Conservation (phyloP, 2,797 vertebrate species). For the Sebastes elongatus region DNA sequence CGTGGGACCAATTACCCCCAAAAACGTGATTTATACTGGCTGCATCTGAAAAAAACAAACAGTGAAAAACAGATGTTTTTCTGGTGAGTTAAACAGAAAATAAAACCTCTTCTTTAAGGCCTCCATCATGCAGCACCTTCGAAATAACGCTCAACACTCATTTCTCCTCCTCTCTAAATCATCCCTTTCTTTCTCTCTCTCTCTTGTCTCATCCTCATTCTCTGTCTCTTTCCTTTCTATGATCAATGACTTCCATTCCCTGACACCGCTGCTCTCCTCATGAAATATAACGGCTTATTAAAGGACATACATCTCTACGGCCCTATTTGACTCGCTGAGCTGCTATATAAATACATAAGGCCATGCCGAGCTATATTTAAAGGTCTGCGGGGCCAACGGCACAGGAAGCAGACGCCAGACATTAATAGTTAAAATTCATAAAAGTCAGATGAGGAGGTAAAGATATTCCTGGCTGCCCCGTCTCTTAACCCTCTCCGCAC, state of each 20-base stretch:
- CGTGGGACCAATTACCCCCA: neutral
- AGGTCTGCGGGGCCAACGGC: constrained; percentile 65
- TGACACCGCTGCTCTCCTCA: constrained; percentile 73
- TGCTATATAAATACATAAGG: constrained; percentile 73
- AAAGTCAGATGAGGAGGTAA: constrained; percentile 85
- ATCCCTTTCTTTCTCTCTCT: neutral
- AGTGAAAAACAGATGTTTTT: neutral
- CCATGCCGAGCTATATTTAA: constrained; percentile 66
- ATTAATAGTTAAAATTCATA: constrained; percentile 90
- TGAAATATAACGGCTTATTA: constrained; percentile 87
- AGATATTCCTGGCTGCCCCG: constrained; percentile 78
- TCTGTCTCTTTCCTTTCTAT: constrained; percentile 49
- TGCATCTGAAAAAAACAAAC: neutral
- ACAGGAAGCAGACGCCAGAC: constrained; percentile 64
- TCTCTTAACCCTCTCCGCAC: constrained; percentile 61
- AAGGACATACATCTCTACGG: constrained; percentile 79
- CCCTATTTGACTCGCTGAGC: constrained; percentile 78
- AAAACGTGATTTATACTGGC: neutral
- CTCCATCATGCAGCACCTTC: constrained; percentile 15
- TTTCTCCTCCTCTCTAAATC: constrained; percentile 16
- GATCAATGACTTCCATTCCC: constrained; percentile 80
- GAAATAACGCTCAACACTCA: constrained; percentile 23
- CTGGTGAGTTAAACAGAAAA: neutral
- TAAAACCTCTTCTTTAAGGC: neutral
- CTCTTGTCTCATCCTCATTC: constrained; percentile 26